Percentiles rank a stretch among this genome's conserved stretches.
phyloP scores from a whole-genome alignment of 2,888 invertebrate species.

The Sepiola atlantica region DNA sequence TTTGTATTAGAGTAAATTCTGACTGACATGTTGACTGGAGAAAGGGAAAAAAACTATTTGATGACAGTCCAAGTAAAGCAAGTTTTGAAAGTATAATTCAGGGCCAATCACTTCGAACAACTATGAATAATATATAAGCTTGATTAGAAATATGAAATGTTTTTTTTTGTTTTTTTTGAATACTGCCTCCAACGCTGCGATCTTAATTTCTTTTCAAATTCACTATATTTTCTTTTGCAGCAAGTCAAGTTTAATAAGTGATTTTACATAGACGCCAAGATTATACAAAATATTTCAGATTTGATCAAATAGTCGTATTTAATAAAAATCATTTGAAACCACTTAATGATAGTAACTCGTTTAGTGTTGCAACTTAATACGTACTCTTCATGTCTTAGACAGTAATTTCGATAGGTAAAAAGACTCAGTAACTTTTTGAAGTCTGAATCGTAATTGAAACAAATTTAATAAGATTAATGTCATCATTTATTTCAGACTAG shows the following conservation, averaged over 20 bases:
- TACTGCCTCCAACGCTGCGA: not conserved
- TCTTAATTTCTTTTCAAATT: not conserved
- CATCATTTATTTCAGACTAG: not conserved
- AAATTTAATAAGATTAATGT: not conserved
- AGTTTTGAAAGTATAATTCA: not conserved
- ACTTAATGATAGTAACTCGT: too few species aligned
- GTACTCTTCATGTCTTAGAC: not conserved
- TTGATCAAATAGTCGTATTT: too few species aligned
- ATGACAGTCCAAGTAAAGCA: not conserved
- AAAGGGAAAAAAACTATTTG: not conserved
- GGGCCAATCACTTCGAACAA: not conserved
- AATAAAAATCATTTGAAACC: too few species aligned
- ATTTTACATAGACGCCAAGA: too few species aligned
- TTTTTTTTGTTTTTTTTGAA: not conserved
- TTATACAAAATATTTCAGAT: too few species aligned
- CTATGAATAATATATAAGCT: not conserved
- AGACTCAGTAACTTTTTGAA: not conserved
- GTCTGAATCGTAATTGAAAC: not conserved
- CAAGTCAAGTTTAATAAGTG: not conserved
- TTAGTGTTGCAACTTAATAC: too few species aligned
- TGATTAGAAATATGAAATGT: not conserved
- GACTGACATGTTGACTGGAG: not conserved
- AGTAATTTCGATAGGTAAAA: not conserved
- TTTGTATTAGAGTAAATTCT: constrained; percentile 19
- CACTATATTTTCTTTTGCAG: not conserved